Percentiles rank a stretch among this genome's conserved stretches.
phyloP scores from a whole-genome alignment of 1,140 invertebrate species.

The Polypedilum pembai region DNA sequence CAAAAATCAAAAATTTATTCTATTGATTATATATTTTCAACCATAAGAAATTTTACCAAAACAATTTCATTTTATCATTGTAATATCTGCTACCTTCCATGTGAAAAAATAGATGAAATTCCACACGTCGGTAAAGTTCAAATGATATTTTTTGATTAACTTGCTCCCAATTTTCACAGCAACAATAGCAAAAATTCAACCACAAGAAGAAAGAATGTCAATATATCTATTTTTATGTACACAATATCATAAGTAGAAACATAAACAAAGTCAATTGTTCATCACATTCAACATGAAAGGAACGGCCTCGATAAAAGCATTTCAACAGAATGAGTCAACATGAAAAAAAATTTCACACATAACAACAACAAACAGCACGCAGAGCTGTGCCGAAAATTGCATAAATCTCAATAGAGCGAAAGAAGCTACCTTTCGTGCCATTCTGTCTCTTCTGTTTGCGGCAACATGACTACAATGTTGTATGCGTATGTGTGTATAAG shows the following conservation, averaged over 20 bases:
- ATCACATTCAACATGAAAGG: background rate
- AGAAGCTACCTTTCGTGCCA: background rate
- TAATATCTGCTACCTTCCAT: too few species aligned
- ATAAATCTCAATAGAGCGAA: constrained; percentile 12
- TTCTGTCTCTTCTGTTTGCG: background rate
- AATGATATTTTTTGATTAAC: constrained; percentile 2
- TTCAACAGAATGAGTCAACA: constrained; percentile 17
- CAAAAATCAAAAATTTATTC: too few species aligned
- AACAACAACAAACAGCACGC: background rate
- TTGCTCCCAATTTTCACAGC: background rate
- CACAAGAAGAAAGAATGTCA: background rate
- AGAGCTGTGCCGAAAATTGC: background rate
- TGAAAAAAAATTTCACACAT: background rate
- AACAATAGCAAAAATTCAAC: background rate
- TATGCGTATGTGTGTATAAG: background rate
- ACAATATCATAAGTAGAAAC: constrained; percentile 24
- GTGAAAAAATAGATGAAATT: too few species aligned
- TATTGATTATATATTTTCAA: too few species aligned
- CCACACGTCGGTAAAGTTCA: background rate
- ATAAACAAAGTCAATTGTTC: constrained; percentile 28
- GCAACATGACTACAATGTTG: background rate
- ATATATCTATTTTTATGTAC: constrained; percentile 8
- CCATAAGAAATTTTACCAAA: too few species aligned
- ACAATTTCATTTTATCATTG: too few species aligned
- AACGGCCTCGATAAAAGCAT: background rate